Evolutionary conservation across 2,113 vertebrate genomes (phyloP), one percentile per base, ranked within the genome.

Genomic region (Engraulis encrasicolus): DNA sequence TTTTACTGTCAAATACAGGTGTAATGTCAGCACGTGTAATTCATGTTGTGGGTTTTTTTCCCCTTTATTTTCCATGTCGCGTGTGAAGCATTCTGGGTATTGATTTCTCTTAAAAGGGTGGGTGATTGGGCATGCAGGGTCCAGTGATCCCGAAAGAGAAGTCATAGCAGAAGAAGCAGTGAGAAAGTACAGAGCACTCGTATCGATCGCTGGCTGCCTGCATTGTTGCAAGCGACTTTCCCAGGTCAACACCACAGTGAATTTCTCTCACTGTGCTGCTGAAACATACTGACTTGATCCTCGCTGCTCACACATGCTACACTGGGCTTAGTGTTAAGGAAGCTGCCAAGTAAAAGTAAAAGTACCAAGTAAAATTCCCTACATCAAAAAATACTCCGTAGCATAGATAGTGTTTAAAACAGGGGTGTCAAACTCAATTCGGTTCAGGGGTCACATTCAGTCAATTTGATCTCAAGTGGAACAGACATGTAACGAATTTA

Each of bases 71-170:
- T 61, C 81, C 15, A 9, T 66, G 58, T 66, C 23, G n/a, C 58
- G 2, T 49, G 27, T 83, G 31, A 74, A 81, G 58, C 48, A 71
- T 18, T 45, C 54, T 7, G n/a, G 49, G 2, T 82, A 90, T 86
- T 83, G 89, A 88, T 90, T 86, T 90, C 61, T n/a, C n/a, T n/a
- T n/a, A n/a, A n/a, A n/a, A n/a, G n/a, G n/a, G n/a, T n/a, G n/a
- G n/a, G n/a, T 81, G 84, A 85, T 85, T 80, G 82, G 86, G 40
- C 71, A 85, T 77, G 58, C 50, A 37, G 79, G 36, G 27, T 54
- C 52, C 78, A 82, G 36, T 52, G 49, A 50, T 83, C 71, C n/a
- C 50, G 58, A 12, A 50, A 58, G 84, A 81, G 80, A 79, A 49
- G 66, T n/a, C 37, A 52, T 38, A 50, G 18, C 31, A 45, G 37